These are phyloP conservation scores for Thomomys bottae DNA, from an alignment of 2,113 vertebrate genomes.

Conservation along the genomic window DNA sequence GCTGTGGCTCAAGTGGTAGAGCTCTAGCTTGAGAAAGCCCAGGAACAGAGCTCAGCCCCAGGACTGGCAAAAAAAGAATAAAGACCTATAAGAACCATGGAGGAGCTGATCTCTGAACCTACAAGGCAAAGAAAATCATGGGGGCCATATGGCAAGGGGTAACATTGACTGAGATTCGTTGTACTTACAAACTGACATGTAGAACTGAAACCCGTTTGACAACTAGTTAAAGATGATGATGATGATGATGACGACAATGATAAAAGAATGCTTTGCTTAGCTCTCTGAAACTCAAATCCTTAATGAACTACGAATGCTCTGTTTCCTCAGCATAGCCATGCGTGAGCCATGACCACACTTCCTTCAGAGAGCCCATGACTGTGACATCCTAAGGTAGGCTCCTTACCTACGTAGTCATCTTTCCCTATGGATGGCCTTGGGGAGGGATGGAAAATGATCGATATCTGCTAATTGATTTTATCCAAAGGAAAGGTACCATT, in stretches of 20 bases:
- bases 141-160: not conserved
- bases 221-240: too few species aligned
- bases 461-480: too few species aligned
- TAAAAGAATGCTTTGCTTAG: not conserved
- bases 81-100: not conserved
- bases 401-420: not conserved
- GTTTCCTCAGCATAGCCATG: not conserved
- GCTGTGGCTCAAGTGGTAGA: too few species aligned
- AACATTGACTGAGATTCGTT: too few species aligned
- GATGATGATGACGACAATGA: too few species aligned
- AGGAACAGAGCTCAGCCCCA: too few species aligned
- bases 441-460: not conserved
- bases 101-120: not conserved
- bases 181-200: too few species aligned
- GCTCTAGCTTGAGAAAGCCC: too few species aligned
- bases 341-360: not conserved
- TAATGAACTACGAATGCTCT: not conserved
- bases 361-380: not conserved
- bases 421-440: not conserved
- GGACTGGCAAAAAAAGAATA: too few species aligned
- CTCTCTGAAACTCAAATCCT: not conserved
- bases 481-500: not conserved
- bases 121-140: not conserved
- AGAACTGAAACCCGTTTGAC: too few species aligned
- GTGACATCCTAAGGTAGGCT: not conserved